Conservation (phyloP, 2,888 invertebrate genomes). For the Meloe dianella region DNA sequence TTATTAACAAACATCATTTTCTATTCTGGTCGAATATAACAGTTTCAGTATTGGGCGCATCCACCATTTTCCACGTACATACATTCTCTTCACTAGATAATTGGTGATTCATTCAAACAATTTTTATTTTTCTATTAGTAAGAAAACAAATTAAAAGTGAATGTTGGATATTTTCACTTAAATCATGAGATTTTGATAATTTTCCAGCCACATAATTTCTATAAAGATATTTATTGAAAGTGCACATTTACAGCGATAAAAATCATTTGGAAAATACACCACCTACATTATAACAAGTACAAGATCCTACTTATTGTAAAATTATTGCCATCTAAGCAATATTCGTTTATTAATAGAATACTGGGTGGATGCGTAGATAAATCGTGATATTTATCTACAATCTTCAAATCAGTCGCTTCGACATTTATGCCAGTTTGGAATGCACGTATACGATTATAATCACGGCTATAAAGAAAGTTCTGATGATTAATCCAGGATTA, state of each 20-base stretch:
- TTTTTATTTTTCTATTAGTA: not conserved
- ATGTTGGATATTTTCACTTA: not conserved
- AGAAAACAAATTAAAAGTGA: not conserved
- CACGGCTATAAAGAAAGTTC: constrained; percentile 1
- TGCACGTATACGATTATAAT: not conserved
- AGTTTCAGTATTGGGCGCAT: not conserved
- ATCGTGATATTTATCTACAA: not conserved
- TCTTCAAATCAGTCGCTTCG: not conserved
- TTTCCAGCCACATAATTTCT: not conserved
- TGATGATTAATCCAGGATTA: not conserved
- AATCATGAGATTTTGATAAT: not conserved
- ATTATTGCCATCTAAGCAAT: not conserved
- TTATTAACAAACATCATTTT: not conserved
- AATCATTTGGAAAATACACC: not conserved
- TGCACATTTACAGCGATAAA: not conserved
- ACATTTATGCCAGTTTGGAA: not conserved
- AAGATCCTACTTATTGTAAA: not conserved
- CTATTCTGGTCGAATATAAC: not conserved
- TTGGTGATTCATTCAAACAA: not conserved
- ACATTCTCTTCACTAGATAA: not conserved
- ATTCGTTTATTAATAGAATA: not conserved
- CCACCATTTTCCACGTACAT: not conserved
- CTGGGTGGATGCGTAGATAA: not conserved
- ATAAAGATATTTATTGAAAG: not conserved
- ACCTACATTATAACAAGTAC: not conserved